Percentiles rank a stretch among this genome's conserved stretches.
These are phyloP conservation scores for Cephalopterus ornatus DNA, from an alignment of 2,113 vertebrate species.

Conservation along the genomic window DNA sequence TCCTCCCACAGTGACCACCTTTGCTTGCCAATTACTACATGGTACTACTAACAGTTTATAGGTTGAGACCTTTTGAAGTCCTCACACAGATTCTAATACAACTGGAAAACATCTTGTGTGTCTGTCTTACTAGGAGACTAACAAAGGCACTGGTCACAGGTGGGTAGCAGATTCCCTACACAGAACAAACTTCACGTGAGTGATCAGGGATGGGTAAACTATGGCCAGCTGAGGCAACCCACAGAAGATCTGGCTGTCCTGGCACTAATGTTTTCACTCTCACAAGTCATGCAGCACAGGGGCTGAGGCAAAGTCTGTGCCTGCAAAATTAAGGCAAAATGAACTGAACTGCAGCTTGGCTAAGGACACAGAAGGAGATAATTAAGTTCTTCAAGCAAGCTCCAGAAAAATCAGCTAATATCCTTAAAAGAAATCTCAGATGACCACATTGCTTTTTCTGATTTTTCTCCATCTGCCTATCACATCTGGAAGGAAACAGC, in stretches of 20 bases:
- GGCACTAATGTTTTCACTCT: background rate
- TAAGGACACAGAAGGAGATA: background rate
- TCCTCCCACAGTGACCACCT: background rate
- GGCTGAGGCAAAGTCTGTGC: background rate
- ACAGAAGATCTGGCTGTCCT: background rate
- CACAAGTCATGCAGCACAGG: background rate
- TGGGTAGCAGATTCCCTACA: background rate
- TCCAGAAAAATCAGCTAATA: slow-evolving; percentile 6
- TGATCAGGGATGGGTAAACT: background rate
- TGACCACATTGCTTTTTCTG: background rate
- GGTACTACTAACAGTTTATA: background rate
- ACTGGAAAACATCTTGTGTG: background rate
- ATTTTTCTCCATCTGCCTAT: background rate
- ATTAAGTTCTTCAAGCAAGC: background rate
- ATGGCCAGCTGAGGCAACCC: background rate
- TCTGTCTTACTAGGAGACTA: accelerated
- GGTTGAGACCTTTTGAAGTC: background rate
- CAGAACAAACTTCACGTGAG: background rate
- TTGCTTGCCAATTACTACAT: background rate
- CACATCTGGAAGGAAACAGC: slow-evolving; percentile 15
- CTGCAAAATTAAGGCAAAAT: background rate
- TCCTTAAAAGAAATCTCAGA: background rate
- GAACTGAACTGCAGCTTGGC: background rate
- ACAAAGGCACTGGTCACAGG: background rate
- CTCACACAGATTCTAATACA: background rate